Conservation (phyloP, 2,888 invertebrate species). For the Metopia argyrocephala region DNA sequence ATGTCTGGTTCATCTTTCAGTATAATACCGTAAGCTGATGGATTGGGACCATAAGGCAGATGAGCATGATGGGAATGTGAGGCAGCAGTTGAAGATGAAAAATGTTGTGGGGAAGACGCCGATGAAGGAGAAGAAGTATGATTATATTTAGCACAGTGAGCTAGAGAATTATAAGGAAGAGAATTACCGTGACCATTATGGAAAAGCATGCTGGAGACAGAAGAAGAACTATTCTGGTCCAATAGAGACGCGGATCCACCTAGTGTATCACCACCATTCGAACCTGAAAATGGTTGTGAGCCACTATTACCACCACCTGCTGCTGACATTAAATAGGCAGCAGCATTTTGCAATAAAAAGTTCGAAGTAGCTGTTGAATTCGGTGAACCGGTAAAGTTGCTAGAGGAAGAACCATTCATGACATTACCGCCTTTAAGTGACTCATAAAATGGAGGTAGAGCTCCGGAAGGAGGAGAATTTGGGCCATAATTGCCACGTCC, state of each 20-base stretch:
- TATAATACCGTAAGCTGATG: slow-evolving; percentile 88
- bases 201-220: slow-evolving; percentile 68
- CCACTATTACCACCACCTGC: slow-evolving; percentile 77
- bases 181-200: slow-evolving; percentile 73
- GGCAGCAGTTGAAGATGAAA: slow-evolving; percentile 42
- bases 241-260: slow-evolving; percentile 70
- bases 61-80: slow-evolving; percentile 63
- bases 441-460: slow-evolving; percentile 93
- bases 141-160: slow-evolving; percentile 66
- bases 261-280: slow-evolving; percentile 78
- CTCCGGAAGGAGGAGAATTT: slow-evolving; percentile 91
- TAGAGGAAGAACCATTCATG: slow-evolving; percentile 76
- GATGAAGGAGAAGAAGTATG: slow-evolving; percentile 65
- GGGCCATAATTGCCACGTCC: slow-evolving; percentile 92
- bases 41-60: slow-evolving; percentile 80
- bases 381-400: slow-evolving; percentile 74
- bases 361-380: slow-evolving; percentile 79
- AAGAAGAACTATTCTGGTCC: slow-evolving; percentile 56
- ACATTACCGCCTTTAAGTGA: slow-evolving; percentile 89
- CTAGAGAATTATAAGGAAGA: slow-evolving; percentile 70
- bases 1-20: slow-evolving; percentile 89
- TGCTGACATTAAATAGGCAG: slow-evolving; percentile 81
- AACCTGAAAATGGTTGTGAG: slow-evolving; percentile 75
- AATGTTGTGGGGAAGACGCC: slow-evolving; percentile 57
- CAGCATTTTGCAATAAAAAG: slow-evolving; percentile 83